Evolutionary conservation across 2,888 invertebrate genomes (phyloP), one percentile per base, ranked within the genome.

Genomic region (Psococerastis gibbosa): DNA sequence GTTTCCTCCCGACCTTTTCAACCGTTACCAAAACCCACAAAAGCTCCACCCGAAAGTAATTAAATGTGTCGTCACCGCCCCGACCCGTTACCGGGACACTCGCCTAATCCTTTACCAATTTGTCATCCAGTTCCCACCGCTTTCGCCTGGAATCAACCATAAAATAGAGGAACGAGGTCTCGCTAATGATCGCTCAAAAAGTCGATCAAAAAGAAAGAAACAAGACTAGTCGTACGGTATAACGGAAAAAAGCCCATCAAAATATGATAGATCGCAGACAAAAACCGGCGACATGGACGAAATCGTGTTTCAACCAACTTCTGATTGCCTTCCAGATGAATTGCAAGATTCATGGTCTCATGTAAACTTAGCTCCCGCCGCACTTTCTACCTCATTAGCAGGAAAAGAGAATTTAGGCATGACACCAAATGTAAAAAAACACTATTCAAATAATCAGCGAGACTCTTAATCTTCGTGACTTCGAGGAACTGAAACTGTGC

Each of bases 251-350:
- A 41, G 8, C 27, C 32, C 15, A 17, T 43, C 17, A 45, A 13
- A 18, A 15, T 20, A 9, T 22, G 63, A 64, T 64, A 60, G 64
- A 64, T 62, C 58, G 63, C 57, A 54, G 56, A 51, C 56, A 54
- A 53, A 54, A 59, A 58, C 56, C 56, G 59, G 27, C 27, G 11
- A 27, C 27, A 27, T 27, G 27, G 27, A 64, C 63, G 65, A 58
- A 59, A 66, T n/a, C n/a, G n/a, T n/a, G n/a, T n/a, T n/a, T n/a
- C n/a, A n/a, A n/a, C n/a, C n/a, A n/a, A n/a, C n/a, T n/a, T n/a
- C 8, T 27, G 27, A 27, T 27, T 27, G 27, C 8, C 27, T 11
- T 11, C 11, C 11, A 9, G 27, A 27, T 27, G 27, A 27, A 27
- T 27, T 27, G 27, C 27, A 27, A 27, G 6, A 27, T 27, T 11